Percentiles rank a stretch among this genome's conserved stretches.
phyloP scores from a whole-genome alignment of 2,888 invertebrate genomes.

The Lacanobia oleracea region DNA sequence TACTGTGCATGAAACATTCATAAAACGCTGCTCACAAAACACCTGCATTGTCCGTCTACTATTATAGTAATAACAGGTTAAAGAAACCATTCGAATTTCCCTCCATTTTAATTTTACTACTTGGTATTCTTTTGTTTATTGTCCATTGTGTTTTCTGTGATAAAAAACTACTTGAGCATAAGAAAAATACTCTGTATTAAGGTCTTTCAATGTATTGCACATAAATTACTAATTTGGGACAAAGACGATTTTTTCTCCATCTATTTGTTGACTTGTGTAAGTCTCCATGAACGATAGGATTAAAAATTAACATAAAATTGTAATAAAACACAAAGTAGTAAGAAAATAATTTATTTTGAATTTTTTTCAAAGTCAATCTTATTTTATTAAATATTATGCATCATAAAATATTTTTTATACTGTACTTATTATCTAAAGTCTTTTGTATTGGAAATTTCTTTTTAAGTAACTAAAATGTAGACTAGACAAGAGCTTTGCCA shows the following conservation, averaged over 20 bases:
- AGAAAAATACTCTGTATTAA: constrained; percentile 21
- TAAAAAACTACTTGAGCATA: constrained; percentile 41
- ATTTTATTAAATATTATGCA: constrained; percentile 53
- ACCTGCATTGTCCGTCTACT: constrained; percentile 25
- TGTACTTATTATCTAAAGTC: constrained; percentile 50
- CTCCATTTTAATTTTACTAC: constrained; percentile 41
- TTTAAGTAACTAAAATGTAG: constrained; percentile 19
- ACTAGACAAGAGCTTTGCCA: constrained; percentile 69
- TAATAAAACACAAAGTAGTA: constrained; percentile 24
- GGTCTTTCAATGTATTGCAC: constrained; percentile 29
- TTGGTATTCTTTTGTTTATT: constrained; percentile 63
- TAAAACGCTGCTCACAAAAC: constrained; percentile 21
- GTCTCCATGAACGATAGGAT: background rate
- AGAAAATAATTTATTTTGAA: constrained; percentile 52
- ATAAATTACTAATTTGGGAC: constrained; percentile 31
- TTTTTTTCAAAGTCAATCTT: constrained; percentile 15
- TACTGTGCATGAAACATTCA: background rate
- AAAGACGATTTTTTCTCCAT: background rate
- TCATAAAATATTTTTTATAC: constrained; percentile 53
- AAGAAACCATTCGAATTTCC: constrained; percentile 57
- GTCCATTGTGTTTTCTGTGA: constrained; percentile 55
- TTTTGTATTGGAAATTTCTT: constrained; percentile 29
- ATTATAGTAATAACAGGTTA: constrained; percentile 49
- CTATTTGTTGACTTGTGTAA: constrained; percentile 8
- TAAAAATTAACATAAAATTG: constrained; percentile 18